phyloP scores from a whole-genome alignment of 2,888 invertebrate species.

The Steinernema hermaphroditum region DNA sequence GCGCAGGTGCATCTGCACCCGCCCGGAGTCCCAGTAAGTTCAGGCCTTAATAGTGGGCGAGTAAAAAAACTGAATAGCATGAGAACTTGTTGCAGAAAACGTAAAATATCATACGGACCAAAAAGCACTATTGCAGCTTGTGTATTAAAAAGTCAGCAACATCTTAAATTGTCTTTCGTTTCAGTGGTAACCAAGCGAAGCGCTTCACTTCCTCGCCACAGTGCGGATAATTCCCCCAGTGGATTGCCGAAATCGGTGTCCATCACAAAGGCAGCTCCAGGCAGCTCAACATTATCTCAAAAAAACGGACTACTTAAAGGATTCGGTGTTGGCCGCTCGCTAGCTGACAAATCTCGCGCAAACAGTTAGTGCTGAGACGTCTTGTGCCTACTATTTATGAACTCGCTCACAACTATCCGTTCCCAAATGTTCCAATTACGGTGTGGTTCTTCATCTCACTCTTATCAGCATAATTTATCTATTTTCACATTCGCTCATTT shows the following conservation, averaged over 20 bases:
- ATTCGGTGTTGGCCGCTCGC: slow-evolving; percentile 11
- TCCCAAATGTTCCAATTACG: not conserved
- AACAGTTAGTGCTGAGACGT: not conserved
- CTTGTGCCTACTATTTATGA: not conserved
- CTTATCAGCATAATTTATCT: not conserved
- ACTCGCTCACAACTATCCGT: slow-evolving; percentile 6
- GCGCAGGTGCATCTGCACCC: too few relatives aligned
- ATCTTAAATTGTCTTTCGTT: too few relatives aligned
- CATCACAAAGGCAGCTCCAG: not conserved
- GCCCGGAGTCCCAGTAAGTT: slow-evolving; percentile 15
- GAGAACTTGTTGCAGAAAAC: too few relatives aligned
- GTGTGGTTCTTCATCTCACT: not conserved
- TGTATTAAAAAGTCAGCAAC: too few relatives aligned
- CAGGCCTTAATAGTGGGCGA: too few relatives aligned
- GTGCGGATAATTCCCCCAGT: not conserved
- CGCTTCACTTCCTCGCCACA: slow-evolving; percentile 8
- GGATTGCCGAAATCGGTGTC: not conserved
- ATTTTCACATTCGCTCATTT: too few relatives aligned
- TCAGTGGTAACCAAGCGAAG: slow-evolving; percentile 21
- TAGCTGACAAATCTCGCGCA: not conserved
- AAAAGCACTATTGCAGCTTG: too few relatives aligned
- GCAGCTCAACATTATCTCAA: not conserved
- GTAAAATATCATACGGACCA: too few relatives aligned
- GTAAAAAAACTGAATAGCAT: too few relatives aligned
- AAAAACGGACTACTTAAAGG: slow-evolving; percentile 18